These are phyloP conservation scores for Pterophyllum scalare DNA, from an alignment of 2,113 vertebrate species.

Conservation along the genomic window DNA sequence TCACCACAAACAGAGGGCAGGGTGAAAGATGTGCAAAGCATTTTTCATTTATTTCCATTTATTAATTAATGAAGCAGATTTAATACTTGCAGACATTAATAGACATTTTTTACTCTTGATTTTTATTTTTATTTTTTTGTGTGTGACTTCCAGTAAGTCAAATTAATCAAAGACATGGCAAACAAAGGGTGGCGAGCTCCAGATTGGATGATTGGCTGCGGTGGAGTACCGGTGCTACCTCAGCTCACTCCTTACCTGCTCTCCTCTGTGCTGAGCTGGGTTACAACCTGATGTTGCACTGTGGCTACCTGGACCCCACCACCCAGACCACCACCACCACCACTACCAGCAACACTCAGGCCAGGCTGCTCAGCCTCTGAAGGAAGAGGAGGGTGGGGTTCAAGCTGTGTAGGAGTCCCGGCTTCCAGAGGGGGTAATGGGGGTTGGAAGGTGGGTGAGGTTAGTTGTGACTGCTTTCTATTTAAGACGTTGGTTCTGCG, in stretches of 20 bases:
- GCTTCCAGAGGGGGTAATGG: conserved; percentile 88
- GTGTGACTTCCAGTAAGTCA: neutral
- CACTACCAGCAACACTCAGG: conserved; percentile 72
- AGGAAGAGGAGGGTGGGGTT: conserved; percentile 65
- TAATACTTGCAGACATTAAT: neutral
- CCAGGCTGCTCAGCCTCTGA: conserved; percentile 80
- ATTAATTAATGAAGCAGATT: conserved; percentile 35
- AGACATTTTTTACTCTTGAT: conserved; percentile 25
- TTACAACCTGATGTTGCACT: conserved; percentile 80
- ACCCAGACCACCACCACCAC: conserved; percentile 61
- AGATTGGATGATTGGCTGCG: conserved; percentile 73
- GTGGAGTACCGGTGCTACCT: conserved; percentile 62
- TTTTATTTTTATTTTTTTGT: neutral
- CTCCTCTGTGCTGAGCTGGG: conserved; percentile 83
- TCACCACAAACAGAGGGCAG: conserved; percentile 30
- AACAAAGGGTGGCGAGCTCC: conserved; percentile 49
- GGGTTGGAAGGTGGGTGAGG: conserved; percentile 91
- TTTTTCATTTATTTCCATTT: conserved; percentile 24
- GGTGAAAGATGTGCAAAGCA: conserved; percentile 34
- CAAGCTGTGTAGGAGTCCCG: conserved; percentile 66
- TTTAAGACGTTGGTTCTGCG: conserved; percentile 89
- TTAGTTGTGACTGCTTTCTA: conserved; percentile 91
- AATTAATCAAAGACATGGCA: conserved; percentile 56
- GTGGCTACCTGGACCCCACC: conserved; percentile 74
- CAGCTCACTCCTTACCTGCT: conserved; percentile 89